phyloP scores from a whole-genome alignment of 2,113 vertebrate species.

The Cyphomyrus plagiostoma region DNA sequence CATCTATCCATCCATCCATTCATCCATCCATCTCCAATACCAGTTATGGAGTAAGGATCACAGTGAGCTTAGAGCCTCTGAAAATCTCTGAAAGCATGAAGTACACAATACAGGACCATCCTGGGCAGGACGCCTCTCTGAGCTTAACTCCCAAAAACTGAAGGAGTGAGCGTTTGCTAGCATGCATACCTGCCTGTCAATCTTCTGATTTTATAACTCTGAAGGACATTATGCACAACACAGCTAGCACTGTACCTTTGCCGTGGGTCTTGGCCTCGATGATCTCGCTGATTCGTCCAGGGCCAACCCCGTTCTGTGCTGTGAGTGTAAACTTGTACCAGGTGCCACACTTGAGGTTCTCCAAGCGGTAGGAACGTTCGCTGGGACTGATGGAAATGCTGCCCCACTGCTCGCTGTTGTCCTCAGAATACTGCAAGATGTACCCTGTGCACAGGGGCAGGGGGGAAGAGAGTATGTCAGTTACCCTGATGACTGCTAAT shows the following conservation, averaged over 20 bases:
- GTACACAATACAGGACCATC: not conserved
- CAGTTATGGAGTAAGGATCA: not conserved
- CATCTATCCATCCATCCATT: not conserved
- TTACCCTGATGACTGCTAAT: not conserved
- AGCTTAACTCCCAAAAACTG: not conserved
- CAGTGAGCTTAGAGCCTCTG: not conserved
- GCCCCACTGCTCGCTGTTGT: slow-evolving; percentile 98
- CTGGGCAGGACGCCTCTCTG: not conserved
- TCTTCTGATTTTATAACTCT: not conserved
- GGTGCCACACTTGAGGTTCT: slow-evolving; percentile 91
- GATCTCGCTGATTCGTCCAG: slow-evolving; percentile 96
- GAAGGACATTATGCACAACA: not conserved
- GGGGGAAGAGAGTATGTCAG: not conserved
- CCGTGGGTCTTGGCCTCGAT: slow-evolving; percentile 96
- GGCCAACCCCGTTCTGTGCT: slow-evolving; percentile 95
- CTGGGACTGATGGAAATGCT: slow-evolving; percentile 97
- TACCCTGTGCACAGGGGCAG: slow-evolving; percentile 65
- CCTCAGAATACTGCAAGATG: slow-evolving; percentile 93
- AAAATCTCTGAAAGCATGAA: not conserved
- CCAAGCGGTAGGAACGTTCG: slow-evolving; percentile 87
- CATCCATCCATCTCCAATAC: not conserved
- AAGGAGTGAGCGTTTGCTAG: not conserved
- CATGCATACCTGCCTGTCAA: not conserved
- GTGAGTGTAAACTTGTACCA: slow-evolving; percentile 99
- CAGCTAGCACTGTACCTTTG: slow-evolving; percentile 66